Percentiles rank a stretch among this genome's conserved stretches.
Evolutionary conservation across 1,140 invertebrate species (phyloP).

Genomic region (Branchinecta lindahli): DNA sequence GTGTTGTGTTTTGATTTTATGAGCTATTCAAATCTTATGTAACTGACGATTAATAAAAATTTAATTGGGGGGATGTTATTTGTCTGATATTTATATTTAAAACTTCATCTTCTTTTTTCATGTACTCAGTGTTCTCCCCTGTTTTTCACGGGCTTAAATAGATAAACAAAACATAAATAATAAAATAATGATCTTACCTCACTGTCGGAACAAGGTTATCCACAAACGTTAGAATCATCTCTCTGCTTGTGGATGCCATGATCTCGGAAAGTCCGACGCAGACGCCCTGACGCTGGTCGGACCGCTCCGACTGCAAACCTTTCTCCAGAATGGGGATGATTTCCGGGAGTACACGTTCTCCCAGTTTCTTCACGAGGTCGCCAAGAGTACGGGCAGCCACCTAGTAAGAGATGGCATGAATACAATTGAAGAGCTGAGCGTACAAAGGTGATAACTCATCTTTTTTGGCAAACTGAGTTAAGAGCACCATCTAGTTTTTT

Average conservation of each 20-base stretch:
- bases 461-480: too few species aligned
- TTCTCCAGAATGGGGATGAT: constrained; percentile 94
- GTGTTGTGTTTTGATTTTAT: too few species aligned
- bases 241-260: constrained; percentile 84
- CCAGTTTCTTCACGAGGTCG: constrained; percentile 91
- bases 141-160: too few species aligned
- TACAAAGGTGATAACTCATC: too few species aligned
- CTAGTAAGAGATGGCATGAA: constrained; percentile 26
- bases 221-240: constrained; percentile 85
- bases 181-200: constrained; percentile 29
- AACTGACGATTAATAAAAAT: too few species aligned
- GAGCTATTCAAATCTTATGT: too few species aligned
- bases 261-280: constrained; percentile 97
- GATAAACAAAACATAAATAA: neutral
- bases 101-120: too few species aligned
- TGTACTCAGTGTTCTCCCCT: too few species aligned
- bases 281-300: constrained; percentile 91
- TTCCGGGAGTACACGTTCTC: constrained; percentile 90
- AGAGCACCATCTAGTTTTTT: too few species aligned
- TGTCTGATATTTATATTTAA: too few species aligned
- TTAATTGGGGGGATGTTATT: too few species aligned
- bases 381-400: constrained; percentile 89
- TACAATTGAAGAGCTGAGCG: too few species aligned
- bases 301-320: constrained; percentile 71
- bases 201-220: constrained; percentile 96